Percentiles rank a stretch among this genome's conserved stretches.
These are phyloP conservation scores for Triops cancriformis DNA, from an alignment of 1,140 invertebrate genomes.

Conservation along the genomic window DNA sequence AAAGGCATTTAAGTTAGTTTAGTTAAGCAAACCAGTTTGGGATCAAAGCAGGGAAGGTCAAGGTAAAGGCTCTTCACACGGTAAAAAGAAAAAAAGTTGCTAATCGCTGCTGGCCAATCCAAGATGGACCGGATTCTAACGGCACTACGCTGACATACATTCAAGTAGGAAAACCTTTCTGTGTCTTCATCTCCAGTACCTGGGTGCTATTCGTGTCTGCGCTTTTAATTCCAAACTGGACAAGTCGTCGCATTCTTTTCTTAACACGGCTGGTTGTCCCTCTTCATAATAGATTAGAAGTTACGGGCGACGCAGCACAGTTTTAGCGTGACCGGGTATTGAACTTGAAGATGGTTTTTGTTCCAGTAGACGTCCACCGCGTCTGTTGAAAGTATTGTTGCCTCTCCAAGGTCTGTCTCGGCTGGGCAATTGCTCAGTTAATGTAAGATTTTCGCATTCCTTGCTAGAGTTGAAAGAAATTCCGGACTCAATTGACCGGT, in stretches of 20 bases:
- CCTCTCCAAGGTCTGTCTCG: neutral
- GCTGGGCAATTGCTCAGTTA: neutral
- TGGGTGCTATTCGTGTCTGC: neutral
- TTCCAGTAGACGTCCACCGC: slow-evolving; percentile 9
- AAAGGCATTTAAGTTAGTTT: neutral
- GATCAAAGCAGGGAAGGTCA: neutral
- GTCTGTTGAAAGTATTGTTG: neutral
- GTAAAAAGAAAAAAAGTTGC: neutral
- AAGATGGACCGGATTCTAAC: slow-evolving; percentile 2
- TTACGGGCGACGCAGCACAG: neutral
- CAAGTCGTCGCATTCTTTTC: neutral
- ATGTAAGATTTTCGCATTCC: neutral
- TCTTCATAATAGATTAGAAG: neutral
- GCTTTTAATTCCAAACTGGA: neutral
- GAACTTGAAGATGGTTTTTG: neutral
- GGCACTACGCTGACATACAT: slow-evolving; percentile 13
- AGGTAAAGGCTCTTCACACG: neutral
- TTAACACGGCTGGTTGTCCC: neutral
- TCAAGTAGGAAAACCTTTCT: neutral
- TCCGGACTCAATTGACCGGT: neutral
- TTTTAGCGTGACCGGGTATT: slow-evolving; percentile 9
- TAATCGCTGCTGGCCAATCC: neutral
- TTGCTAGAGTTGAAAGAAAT: neutral
- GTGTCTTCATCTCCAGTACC: neutral
- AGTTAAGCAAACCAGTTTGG: neutral